phyloP scores from a whole-genome alignment of 2,113 vertebrate genomes.

The Cervus canadensis region DNA sequence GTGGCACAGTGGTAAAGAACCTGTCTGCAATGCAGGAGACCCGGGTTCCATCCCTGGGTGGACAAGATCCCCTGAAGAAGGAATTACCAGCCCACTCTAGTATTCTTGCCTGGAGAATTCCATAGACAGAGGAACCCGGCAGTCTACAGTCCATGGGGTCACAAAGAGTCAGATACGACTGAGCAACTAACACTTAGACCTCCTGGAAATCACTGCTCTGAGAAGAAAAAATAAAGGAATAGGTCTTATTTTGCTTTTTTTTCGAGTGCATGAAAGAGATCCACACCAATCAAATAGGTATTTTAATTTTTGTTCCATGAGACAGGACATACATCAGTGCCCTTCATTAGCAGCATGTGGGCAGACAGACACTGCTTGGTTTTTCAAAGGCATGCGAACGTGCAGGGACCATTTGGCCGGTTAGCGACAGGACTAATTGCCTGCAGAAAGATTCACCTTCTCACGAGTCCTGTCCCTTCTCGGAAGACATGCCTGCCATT shows the following conservation, averaged over 20 bases:
- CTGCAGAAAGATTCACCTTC: background rate
- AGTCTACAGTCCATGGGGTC: background rate
- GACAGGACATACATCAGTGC: background rate
- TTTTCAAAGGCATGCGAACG: background rate
- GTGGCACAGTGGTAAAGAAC: background rate
- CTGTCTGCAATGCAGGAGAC: background rate
- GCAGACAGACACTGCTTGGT: too few relatives aligned
- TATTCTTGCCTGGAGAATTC: background rate
- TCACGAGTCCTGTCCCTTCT: background rate
- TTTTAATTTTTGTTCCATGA: background rate
- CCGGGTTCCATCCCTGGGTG: background rate
- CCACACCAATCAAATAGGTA: background rate
- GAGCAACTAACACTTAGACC: background rate
- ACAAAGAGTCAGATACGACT: background rate
- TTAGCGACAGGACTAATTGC: background rate
- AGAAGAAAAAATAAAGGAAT: background rate
- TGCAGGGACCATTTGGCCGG: background rate
- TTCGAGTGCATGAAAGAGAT: background rate
- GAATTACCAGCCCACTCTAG: background rate
- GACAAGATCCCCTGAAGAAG: background rate
- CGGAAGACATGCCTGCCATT: background rate
- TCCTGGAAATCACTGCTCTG: background rate
- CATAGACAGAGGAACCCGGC: background rate
- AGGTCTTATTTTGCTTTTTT: background rate
- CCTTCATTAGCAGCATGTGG: background rate